Conservation (phyloP, 2,797 vertebrate genomes). For the Threskiornis aethiopicus region DNA sequence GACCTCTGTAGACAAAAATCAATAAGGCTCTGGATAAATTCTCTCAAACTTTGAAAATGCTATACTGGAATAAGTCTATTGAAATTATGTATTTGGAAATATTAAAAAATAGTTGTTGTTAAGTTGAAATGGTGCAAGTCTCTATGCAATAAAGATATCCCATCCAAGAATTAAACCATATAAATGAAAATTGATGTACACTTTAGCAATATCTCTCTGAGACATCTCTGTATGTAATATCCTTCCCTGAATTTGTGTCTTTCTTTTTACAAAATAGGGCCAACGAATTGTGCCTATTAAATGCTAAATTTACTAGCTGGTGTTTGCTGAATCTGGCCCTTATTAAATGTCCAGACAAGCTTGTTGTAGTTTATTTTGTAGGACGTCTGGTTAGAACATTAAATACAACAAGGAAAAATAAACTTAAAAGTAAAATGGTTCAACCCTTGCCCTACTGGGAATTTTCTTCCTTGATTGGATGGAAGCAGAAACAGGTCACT, state of each 20-base stretch:
- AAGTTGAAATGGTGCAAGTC: not conserved
- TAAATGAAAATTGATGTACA: not conserved
- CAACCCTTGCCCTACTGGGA: constrained; percentile 30
- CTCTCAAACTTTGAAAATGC: not conserved
- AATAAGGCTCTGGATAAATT: not conserved
- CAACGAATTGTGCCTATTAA: constrained; percentile 25
- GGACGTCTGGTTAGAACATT: constrained; percentile 55
- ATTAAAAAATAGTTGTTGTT: not conserved
- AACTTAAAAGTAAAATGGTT: constrained; percentile 52
- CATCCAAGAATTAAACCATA: not conserved
- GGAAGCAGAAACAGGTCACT: constrained; percentile 29
- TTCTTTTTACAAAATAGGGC: constrained; percentile 1
- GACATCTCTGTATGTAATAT: not conserved
- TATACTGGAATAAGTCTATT: not conserved
- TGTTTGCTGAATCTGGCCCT: constrained; percentile 62
- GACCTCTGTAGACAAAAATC: not conserved
- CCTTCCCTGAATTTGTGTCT: not conserved
- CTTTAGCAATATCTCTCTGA: not conserved
- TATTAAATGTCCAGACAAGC: constrained; percentile 67
- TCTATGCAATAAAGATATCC: not conserved
- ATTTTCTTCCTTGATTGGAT: constrained; percentile 31
- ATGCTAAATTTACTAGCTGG: constrained; percentile 52
- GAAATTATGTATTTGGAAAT: not conserved
- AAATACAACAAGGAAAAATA: constrained; percentile 65
- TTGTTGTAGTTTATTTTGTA: constrained; percentile 68